Percentiles rank a stretch among this genome's conserved stretches.
Conservation (phyloP, 2,797 vertebrate species). For the Natrix natrix region DNA sequence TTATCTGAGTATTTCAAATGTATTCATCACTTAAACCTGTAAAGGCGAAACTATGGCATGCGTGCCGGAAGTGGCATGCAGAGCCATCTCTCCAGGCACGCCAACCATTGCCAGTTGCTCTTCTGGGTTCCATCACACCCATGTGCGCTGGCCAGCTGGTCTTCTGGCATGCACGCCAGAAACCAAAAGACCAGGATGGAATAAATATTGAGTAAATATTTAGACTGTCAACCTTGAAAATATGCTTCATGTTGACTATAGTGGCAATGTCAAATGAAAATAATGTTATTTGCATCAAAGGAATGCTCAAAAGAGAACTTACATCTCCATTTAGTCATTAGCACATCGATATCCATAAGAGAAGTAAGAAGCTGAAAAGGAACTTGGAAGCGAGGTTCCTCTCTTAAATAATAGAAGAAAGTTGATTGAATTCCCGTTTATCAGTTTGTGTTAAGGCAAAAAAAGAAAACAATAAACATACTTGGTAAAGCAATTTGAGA, state of each 20-base stretch:
- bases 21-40: not conserved
- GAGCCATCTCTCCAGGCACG: too few relatives aligned
- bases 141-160: too few relatives aligned
- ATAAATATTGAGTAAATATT: not conserved
- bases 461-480: not conserved
- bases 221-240: not conserved
- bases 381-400: constrained; percentile 96
- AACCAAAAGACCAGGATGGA: not conserved
- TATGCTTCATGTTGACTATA: not conserved
- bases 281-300: not conserved
- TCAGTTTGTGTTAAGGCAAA: not conserved
- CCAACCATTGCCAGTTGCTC: too few relatives aligned
- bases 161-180: accelerated
- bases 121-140: too few relatives aligned
- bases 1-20: not conserved
- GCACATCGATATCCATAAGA: constrained; percentile 92
- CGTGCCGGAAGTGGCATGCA: too few relatives aligned
- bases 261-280: not conserved
- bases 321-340: constrained; percentile 99
- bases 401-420: constrained; percentile 71
- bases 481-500: not conserved
- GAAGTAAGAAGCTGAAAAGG: constrained; percentile 94
- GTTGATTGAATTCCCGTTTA: not conserved
- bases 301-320: constrained; percentile 58
- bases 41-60: too few relatives aligned